Evolutionary conservation across 2,888 invertebrate genomes (phyloP), one percentile per base, ranked within the genome.

Genomic region (Drosophila subsilvestris): DNA sequence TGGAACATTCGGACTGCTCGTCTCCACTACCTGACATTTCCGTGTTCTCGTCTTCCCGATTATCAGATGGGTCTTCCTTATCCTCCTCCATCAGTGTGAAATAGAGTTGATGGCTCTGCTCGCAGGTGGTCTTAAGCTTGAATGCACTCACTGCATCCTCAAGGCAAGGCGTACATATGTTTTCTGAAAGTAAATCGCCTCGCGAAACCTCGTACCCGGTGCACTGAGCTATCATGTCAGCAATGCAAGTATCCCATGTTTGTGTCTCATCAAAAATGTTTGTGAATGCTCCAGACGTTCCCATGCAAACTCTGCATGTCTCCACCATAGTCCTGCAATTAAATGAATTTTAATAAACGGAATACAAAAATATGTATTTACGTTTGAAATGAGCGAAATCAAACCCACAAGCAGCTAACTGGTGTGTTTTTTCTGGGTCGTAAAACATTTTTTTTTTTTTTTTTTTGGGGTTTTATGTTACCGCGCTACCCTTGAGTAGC

Each of bases 201-300:
- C 4, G 37, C 18, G 3, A 18, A 0, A 58, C 25, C 14, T 50
- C 18, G 5, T 17, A 22, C 6, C 51, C 51, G 10, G 25, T 58
- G 2, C 25, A 58, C 5, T 14, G 2, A 0, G 25, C 25, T 7
- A 58, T 25, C 12, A 51, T 32, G 12, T 56, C 45, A 27, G 20
- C 45, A 22, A 29, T 45, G 10, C 20, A n/a, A 14, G 2, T 6
- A 1, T 0, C 18, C 0, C 9, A 14, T 6, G 25, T 4, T 1
- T 22, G 14, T 4, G 25, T 37, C 6, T 25, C 42, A 18, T 42
- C 37, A 4, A 58, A 58, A 14, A 58, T 58, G 14, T 58, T 58
- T 9, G 25, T 25, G 9, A 18, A 12, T 9, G 9, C 3, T 8
- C 2, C 17, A 5, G 32, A 20, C 2, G 1, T 25, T 2, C 12